phyloP scores from a whole-genome alignment of 92 coral and sea anemone genomes.

The Epizoanthus rinbou region DNA sequence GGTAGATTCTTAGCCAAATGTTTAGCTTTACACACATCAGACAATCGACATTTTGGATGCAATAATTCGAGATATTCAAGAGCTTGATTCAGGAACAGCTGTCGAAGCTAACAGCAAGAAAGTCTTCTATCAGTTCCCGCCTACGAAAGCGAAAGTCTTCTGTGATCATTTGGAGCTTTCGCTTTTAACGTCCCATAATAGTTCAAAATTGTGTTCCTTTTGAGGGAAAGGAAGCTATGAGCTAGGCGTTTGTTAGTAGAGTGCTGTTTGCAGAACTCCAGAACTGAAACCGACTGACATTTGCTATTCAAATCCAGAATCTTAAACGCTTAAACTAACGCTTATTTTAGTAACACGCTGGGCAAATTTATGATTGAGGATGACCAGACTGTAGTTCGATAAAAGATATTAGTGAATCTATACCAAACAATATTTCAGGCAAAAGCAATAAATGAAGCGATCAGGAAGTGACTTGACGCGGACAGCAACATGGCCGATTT shows the following conservation, averaged over 20 bases:
- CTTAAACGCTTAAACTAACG: not conserved
- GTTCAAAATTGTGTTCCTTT: not conserved
- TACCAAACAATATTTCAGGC: not conserved
- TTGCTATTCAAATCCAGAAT: not conserved
- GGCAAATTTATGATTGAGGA: slow-evolving; percentile 2
- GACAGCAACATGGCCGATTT: slow-evolving; percentile 45
- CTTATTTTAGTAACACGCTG: not conserved
- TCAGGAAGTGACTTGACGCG: slow-evolving; percentile 39
- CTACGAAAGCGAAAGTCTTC: not conserved
- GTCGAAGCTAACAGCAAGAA: not conserved
- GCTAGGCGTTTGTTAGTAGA: not conserved
- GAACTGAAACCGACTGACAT: slow-evolving; percentile 14
- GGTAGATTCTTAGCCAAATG: not conserved
- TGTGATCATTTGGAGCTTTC: not conserved
- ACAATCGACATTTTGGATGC: too few relatives aligned
- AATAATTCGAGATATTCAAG: too few relatives aligned
- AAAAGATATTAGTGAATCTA: not conserved
- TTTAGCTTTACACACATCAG: not conserved
- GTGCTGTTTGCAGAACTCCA: not conserved
- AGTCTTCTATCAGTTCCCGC: not conserved
- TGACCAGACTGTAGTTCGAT: not conserved
- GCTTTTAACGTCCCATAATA: not conserved
- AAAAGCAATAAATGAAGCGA: not conserved
- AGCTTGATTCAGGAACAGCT: slow-evolving; percentile 16
- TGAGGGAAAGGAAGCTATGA: not conserved